Base-by-base conservation (phyloP, 2,113 vertebrate species). In the Bubo scandiacus region DNA sequence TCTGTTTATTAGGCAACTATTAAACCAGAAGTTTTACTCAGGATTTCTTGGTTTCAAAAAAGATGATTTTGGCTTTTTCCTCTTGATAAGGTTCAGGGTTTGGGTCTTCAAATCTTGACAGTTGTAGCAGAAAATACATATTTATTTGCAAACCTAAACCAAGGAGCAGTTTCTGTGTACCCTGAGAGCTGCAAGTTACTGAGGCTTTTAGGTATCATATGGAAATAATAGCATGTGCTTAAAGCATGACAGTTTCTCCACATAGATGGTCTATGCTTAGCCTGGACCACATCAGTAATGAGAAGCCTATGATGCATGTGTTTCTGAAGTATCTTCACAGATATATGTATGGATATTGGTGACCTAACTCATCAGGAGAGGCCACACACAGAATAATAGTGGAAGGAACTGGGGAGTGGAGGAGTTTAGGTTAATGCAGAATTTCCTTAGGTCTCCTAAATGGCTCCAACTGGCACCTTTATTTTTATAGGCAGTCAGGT, bases 401-500 rank as follows among this genome's bases (percentile, higher is more conserved):
- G 91, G 78, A 91, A 94, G 91, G 74, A 95, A 55, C 86, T 36
- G 58, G 58, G 83, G 83, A 91, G 58, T 65, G 45, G 36, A 92
- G 70, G 84, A 94, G 81, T 95, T 94, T 58, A 97, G 96, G 92
- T 95, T 97, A 97, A 97, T 97, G 89, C 87, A 95, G 94, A 96
- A 96, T 97, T 96, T 97, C 97, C 95, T 97, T 91, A 95, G 92
- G 96, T 95, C 95, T 95, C 87, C 71, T 97, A 91, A 97, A 91
- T 91, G 87, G 62, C 94, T 97, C 91, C 71, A 77, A 95, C 95
- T 94, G 96, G 94, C 97, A 97, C 96, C 96, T 96, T 92, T 97
- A 96, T 96, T 97, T 97, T 97, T 97, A 97, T 96, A 95, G 91
- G 91, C 96, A 96, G 96, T 96, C 95, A 96, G 81, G 96, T 96